These are phyloP conservation scores for Crocodylus rhombifer DNA, from an alignment of 2,797 vertebrate species.

Conservation along the genomic window DNA sequence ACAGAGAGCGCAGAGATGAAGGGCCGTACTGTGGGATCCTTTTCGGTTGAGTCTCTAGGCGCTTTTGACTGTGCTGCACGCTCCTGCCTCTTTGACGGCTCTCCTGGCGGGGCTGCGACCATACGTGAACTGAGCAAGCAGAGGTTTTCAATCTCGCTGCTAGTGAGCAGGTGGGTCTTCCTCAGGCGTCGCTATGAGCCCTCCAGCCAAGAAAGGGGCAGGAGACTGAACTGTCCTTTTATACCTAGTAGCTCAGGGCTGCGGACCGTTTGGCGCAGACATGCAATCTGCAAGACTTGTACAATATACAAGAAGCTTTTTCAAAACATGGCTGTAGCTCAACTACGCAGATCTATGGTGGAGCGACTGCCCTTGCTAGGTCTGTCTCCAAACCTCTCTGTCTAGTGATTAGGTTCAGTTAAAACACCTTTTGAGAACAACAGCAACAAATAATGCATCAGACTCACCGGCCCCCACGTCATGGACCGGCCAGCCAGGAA, in stretches of 20 bases:
- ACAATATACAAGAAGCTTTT: not conserved
- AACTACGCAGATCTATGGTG: not conserved
- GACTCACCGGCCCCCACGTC: constrained; percentile 96
- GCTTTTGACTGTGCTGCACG: not conserved
- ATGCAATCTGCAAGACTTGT: not conserved
- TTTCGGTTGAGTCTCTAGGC: constrained; percentile 12
- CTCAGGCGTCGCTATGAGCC: not conserved
- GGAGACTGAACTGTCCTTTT: not conserved
- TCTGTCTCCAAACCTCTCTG: not conserved
- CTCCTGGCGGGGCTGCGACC: not conserved
- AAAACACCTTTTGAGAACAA: not conserved
- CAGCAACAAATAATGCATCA: not conserved
- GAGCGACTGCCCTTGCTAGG: not conserved
- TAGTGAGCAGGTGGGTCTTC: not conserved
- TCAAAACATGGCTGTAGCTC: not conserved
- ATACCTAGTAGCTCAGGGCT: rapidly evolving
- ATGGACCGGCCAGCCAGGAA: constrained; percentile 94
- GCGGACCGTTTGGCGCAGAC: not conserved
- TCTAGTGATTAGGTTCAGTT: not conserved
- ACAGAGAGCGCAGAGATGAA: constrained; percentile 1
- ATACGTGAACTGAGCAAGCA: not conserved
- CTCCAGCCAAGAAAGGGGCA: not conserved
- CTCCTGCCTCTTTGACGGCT: constrained; percentile 30
- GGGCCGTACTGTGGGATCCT: constrained; percentile 15
- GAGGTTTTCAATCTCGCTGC: not conserved